Base-by-base conservation (phyloP, 2,113 vertebrate genomes). In the Tachysurus vachellii region DNA sequence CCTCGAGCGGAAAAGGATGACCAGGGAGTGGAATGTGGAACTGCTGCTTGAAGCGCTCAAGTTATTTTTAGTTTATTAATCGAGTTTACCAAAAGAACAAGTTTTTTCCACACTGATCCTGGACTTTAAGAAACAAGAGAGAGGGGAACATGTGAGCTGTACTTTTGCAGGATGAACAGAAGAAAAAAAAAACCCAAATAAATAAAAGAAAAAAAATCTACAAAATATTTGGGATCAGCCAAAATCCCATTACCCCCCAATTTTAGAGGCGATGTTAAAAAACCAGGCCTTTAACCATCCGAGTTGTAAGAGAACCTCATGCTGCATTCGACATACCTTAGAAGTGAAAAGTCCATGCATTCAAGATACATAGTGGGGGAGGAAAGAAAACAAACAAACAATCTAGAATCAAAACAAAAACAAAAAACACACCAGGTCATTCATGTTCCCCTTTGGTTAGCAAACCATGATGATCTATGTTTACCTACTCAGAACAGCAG, bases 11-110 rank as follows among this genome's bases (percentile, higher is more conserved):
- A 87, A 87, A 83, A 11, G 23, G 79, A 66, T 31, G 59, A 13
- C 66, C 64, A 85, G 44, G 21, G 57, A 26, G 50, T 23, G 61
- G 62, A 73, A 84, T 88, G 87, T n/a, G 76, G 82, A 82, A 62
- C 16, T 61, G 62, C 71, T 80, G 56, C 62, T 61, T 36, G 31
- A 82, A 28, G 57, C 9, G 14, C 16, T 54, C 73, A n/a, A 31
- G 54, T 47, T 85, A 84, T 62, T 77, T 83, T 53, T 83, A 68
- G 62, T 80, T 61, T 59, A 80, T 59, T 81, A 81, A 42, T 23
- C 17, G 77, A 57, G 75, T 44, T 80, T 59, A 23, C 28, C 6
- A 53, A 16, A 54, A 54, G 75, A 54, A 59, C 28, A 56, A 36
- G 26, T 57, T 19, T 31, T 57, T 57, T 5, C n/a, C 64, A 21